Percentiles rank a stretch among this genome's conserved stretches.
Evolutionary conservation across 2,797 vertebrate species (phyloP).

Genomic region (Eospalax fontanierii): DNA sequence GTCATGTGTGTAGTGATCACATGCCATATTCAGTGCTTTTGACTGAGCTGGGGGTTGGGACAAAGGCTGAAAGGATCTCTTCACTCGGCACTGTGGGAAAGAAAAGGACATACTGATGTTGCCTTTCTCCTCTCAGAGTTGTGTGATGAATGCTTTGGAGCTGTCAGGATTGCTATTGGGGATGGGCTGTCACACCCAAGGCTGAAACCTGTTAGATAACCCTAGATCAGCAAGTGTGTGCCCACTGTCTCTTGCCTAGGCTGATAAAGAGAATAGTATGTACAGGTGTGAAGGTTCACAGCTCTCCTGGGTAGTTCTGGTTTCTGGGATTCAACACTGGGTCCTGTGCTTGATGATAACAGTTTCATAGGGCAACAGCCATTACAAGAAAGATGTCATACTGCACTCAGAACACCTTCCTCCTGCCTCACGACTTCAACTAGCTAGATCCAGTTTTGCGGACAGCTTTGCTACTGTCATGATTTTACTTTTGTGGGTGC

Average conservation of each 20-base stretch:
- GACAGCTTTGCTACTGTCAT: not conserved
- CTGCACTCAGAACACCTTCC: not conserved
- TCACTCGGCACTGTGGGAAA: too few relatives aligned
- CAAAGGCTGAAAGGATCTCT: too few relatives aligned
- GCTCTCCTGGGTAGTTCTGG: not conserved
- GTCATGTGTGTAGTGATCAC: not conserved
- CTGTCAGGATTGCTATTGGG: too few relatives aligned
- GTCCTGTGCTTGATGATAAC: not conserved
- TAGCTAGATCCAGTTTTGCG: not conserved
- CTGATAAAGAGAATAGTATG: not conserved
- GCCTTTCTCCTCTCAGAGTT: too few relatives aligned
- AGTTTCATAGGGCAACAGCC: not conserved
- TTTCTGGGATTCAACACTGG: not conserved
- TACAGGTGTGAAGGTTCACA: not conserved
- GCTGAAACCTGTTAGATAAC: too few relatives aligned
- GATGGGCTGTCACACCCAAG: too few relatives aligned
- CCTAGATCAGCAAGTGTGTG: not conserved
- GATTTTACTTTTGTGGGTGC: not conserved
- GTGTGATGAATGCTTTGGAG: too few relatives aligned
- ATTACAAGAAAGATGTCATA: not conserved
- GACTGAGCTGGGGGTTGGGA: not conserved
- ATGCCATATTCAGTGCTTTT: not conserved
- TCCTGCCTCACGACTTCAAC: not conserved
- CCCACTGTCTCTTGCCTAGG: not conserved
- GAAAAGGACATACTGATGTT: too few relatives aligned